phyloP scores from a whole-genome alignment of 2,797 vertebrate genomes.

The Amblyopsis hoosieri region DNA sequence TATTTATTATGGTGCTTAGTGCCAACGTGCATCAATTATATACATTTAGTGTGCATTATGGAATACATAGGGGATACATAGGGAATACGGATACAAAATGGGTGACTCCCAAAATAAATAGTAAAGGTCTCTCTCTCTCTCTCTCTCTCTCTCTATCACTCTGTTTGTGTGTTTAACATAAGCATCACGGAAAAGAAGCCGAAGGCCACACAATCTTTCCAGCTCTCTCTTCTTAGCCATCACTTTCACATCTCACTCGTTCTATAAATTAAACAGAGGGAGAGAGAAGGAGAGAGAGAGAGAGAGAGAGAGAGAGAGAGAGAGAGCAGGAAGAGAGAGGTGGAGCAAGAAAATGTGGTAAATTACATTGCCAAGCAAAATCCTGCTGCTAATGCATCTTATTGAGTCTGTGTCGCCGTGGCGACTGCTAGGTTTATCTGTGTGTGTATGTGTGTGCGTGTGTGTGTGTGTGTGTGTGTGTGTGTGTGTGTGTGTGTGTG shows the following conservation, averaged over 20 bases:
- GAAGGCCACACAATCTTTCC: slow-evolving; percentile 54
- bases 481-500: background rate
- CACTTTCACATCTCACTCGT: slow-evolving; percentile 54
- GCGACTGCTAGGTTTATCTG: slow-evolving; percentile 86
- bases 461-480: no score
- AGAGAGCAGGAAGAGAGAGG: slow-evolving; percentile 12
- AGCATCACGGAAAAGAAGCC: slow-evolving; percentile 70
- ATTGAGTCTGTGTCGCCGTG: slow-evolving; percentile 83
- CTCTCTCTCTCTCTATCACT: slow-evolving; percentile 3
- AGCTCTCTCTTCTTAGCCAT: slow-evolving; percentile 48
- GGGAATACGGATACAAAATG: no score
- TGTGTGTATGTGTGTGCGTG: slow-evolving; percentile 55
- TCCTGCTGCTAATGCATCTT: slow-evolving; percentile 91
- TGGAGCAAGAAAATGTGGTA: slow-evolving; percentile 78
- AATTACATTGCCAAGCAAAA: slow-evolving; percentile 91
- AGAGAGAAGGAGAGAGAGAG: background rate
- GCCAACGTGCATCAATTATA: no score
- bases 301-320: slow-evolving; percentile 33
- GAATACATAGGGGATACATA: no score
- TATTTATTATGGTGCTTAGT: no score
- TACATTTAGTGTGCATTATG: no score
- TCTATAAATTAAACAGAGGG: slow-evolving; percentile 85
- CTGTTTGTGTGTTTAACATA: slow-evolving; percentile 74
- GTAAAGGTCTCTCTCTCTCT: slow-evolving; percentile 25
- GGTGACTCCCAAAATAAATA: no score